phyloP scores from a whole-genome alignment of 2,797 vertebrate genomes.

The Psittacula echo region DNA sequence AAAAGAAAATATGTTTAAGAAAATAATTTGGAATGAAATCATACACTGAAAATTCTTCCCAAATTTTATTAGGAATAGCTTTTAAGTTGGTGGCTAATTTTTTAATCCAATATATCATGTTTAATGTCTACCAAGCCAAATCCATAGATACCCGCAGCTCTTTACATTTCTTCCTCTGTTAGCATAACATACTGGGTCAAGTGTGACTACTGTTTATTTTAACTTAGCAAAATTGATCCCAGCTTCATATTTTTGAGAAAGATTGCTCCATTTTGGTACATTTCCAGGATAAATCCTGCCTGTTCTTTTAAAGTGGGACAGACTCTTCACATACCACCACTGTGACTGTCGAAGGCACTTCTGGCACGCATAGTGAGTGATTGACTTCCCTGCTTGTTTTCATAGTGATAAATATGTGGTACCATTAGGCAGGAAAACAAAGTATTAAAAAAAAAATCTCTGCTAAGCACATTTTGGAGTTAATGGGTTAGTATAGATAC shows the following conservation, averaged over 20 bases:
- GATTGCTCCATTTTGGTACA: constrained; percentile 46
- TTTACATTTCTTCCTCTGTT: constrained; percentile 10
- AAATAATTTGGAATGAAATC: not conserved
- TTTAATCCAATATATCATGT: not conserved
- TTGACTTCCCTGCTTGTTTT: constrained; percentile 58
- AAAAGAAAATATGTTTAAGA: constrained; percentile 18
- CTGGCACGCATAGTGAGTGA: constrained; percentile 18
- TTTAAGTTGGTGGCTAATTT: not conserved
- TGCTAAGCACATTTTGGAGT: constrained; percentile 60
- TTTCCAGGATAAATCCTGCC: constrained; percentile 68
- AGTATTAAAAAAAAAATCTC: not conserved
- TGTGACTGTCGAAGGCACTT: constrained; percentile 51
- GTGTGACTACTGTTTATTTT: constrained; percentile 69
- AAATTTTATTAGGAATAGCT: not conserved
- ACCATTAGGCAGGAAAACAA: constrained; percentile 48
- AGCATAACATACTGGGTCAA: constrained; percentile 39
- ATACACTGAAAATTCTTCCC: not conserved
- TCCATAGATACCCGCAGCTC: not conserved
- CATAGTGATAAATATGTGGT: constrained; percentile 49
- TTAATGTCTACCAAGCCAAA: constrained; percentile 21
- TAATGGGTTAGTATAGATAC: not conserved
- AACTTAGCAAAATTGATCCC: constrained; percentile 63
- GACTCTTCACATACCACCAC: constrained; percentile 47
- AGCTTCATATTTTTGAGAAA: constrained; percentile 58
- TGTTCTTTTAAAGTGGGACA: constrained; percentile 61